Conservation (phyloP, 2,888 invertebrate species). For the Eupithecia abbreviata region DNA sequence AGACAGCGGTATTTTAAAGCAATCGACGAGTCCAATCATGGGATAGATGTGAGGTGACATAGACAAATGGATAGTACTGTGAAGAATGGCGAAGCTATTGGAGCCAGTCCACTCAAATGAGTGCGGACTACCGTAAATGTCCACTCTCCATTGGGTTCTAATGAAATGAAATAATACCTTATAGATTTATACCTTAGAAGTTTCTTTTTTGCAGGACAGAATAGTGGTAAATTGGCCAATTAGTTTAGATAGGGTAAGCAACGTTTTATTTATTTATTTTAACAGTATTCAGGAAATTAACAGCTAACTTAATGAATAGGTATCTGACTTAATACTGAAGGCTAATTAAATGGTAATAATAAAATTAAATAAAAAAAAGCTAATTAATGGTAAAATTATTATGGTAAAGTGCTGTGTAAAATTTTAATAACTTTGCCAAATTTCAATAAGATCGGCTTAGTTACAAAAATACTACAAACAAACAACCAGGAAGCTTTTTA, state of each 20-base stretch:
- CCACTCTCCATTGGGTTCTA: not conserved
- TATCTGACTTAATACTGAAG: too few species aligned
- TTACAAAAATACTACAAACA: not conserved
- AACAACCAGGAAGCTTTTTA: not conserved
- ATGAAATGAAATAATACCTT: not conserved
- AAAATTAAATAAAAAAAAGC: too few species aligned
- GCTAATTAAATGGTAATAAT: too few species aligned
- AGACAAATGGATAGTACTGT: not conserved
- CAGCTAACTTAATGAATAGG: too few species aligned
- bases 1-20: conserved; percentile 25
- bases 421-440: not conserved
- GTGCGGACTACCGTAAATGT: not conserved
- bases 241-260: not conserved
- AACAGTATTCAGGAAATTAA: too few species aligned
- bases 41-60: not conserved
- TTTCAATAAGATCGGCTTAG: not conserved
- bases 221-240: not conserved
- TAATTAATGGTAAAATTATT: too few species aligned
- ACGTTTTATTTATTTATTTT: too few species aligned
- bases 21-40: conserved; percentile 25
- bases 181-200: not conserved
- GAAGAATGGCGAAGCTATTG: not conserved
- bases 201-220: not conserved
- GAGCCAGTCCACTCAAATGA: conserved; percentile 4
- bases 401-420: not conserved